phyloP scores from a whole-genome alignment of 2,797 vertebrate species.

The Alfaro cultratus region DNA sequence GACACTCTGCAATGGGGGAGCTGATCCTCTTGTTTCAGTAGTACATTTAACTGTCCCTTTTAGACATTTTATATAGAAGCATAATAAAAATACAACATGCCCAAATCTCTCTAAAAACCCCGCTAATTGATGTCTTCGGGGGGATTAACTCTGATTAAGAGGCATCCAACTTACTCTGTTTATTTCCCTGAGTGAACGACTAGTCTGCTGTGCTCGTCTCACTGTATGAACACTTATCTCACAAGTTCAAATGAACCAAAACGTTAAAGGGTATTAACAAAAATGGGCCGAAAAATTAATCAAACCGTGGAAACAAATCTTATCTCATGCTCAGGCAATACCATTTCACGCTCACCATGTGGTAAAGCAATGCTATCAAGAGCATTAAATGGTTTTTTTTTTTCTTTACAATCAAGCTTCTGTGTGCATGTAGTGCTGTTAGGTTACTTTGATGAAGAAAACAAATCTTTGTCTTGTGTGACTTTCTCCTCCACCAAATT shows the following conservation, averaged over 20 bases:
- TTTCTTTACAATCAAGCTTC: background rate
- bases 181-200: background rate
- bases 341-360: constrained; percentile 5
- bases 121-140: constrained; percentile 3
- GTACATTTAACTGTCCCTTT: background rate
- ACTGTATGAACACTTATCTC: constrained; percentile 1
- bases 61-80: background rate
- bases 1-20: background rate
- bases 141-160: constrained; percentile 10
- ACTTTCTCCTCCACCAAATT: background rate
- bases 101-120: constrained; percentile 2
- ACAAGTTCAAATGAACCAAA: background rate
- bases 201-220: background rate
- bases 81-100: background rate
- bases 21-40: background rate
- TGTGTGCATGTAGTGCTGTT: background rate
- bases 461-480: background rate
- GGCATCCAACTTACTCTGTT: background rate
- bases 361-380: background rate
- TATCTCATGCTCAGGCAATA: constrained; percentile 4
- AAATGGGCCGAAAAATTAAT: constrained; percentile 5
- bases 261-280: background rate
- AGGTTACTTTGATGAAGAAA: background rate
- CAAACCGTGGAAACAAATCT: background rate
- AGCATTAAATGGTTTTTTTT: background rate